Evolutionary conservation across 2,888 invertebrate genomes (phyloP), one percentile per base, ranked within the genome.

Genomic region (Agrochola circellaris): DNA sequence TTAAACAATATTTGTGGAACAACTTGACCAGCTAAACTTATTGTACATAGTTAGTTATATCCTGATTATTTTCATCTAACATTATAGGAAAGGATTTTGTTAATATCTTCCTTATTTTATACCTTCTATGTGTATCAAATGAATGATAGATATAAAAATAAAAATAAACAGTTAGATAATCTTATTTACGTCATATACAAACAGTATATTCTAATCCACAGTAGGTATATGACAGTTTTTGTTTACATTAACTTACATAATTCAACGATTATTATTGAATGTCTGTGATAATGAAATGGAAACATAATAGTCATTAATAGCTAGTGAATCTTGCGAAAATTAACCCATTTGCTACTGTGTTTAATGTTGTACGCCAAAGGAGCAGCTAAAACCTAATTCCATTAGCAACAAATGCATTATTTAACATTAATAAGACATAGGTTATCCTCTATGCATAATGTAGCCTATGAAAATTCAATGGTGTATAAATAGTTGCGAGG

Each of bases 231-330:
- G 20, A 30, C 34, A 61, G 17, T n/a, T 66, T 77, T 78, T 78
- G 64, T 81, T 81, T 81, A 68, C 72, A 71, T 62, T 42, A 23
- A 61, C 30, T 82, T 70, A 82, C 60, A 60, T 70, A 66, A 82
- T 71, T 51, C 61, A 66, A 71, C 65, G 26, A 70, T 77, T 51
- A 75, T 48, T 81, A 75, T 48, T 81, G 69, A 66, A 66, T 75
- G 42, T 56, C 38, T 68, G 34, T 79, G 70, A 74, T 73, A 79
- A 15, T 74, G 62, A 71, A 79, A 73, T 73, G 45, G 51, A 74
- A 64, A 79, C 38, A 38, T 62, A 62, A 58, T 62, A 69, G 13
- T 13, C 38, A 60, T 77, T 54, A 77, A n/a, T 13, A 54, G 17
- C 48, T 62, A 51, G 34, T n/a, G 42, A 58, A 68, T 82, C 54